phyloP scores from a whole-genome alignment of 2,888 invertebrate species.

The Phania funesta region DNA sequence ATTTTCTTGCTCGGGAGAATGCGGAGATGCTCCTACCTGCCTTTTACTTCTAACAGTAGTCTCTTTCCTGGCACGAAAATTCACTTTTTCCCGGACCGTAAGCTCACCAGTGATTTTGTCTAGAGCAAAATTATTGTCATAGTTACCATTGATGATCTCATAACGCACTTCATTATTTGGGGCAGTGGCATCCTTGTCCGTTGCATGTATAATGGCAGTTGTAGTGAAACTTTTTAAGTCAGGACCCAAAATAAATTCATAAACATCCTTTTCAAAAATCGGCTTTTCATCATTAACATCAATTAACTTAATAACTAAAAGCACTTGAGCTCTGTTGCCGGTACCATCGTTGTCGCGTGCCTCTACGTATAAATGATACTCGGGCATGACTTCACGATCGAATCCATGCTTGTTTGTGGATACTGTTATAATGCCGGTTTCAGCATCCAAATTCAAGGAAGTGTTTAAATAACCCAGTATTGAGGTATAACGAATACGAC shows the following conservation, averaged over 20 bases:
- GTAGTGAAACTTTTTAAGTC: slow-evolving; percentile 88
- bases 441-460: slow-evolving; percentile 88
- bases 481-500: slow-evolving; percentile 88
- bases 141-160: slow-evolving; percentile 89
- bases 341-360: slow-evolving; percentile 93
- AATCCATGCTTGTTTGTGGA: slow-evolving; percentile 87
- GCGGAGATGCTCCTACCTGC: slow-evolving; percentile 56
- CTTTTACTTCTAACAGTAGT: slow-evolving; percentile 70
- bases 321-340: slow-evolving; percentile 87
- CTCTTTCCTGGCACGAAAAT: slow-evolving; percentile 78
- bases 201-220: slow-evolving; percentile 89
- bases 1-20: slow-evolving; percentile 65
- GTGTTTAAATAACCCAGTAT: slow-evolving; percentile 89
- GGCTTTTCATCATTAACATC: slow-evolving; percentile 94
- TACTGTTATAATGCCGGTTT: slow-evolving; percentile 90
- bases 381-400: slow-evolving; percentile 90
- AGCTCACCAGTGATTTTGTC: slow-evolving; percentile 90
- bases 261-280: slow-evolving; percentile 88
- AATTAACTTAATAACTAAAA: slow-evolving; percentile 87
- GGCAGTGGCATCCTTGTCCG: slow-evolving; percentile 89
- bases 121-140: slow-evolving; percentile 87
- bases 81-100: slow-evolving; percentile 82
- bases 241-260: slow-evolving; percentile 89
- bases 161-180: slow-evolving; percentile 93
- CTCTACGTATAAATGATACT: slow-evolving; percentile 89